These are phyloP conservation scores for Tokudaia muenninki DNA, from an alignment of 2,797 vertebrate genomes.

Conservation along the genomic window DNA sequence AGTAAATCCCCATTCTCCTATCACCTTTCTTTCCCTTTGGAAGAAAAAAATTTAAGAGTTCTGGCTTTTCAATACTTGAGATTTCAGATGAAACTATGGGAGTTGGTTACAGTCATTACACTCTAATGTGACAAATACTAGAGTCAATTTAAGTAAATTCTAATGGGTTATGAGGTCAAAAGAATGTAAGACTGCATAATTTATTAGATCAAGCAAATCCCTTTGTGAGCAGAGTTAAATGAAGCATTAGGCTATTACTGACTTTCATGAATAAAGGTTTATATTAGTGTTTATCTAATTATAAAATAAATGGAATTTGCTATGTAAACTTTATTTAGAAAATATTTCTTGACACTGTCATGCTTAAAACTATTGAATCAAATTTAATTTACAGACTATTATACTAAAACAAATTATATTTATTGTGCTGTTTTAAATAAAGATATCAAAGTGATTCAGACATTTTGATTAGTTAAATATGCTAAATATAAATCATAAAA, in stretches of 20 bases:
- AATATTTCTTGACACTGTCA: constrained; percentile 76
- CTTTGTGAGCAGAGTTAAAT: constrained; percentile 85
- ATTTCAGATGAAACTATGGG: constrained; percentile 71
- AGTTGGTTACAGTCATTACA: constrained; percentile 75
- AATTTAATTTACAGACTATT: constrained; percentile 70
- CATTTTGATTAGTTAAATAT: constrained; percentile 59
- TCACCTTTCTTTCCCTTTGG: constrained; percentile 47
- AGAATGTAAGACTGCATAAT: constrained; percentile 87
- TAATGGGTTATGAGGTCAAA: constrained; percentile 84
- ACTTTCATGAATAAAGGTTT: constrained; percentile 85
- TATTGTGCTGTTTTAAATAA: constrained; percentile 35
- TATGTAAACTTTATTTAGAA: constrained; percentile 85
- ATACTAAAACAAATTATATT: constrained; percentile 71
- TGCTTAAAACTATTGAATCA: constrained; percentile 77
- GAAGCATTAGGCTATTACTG: constrained; percentile 82
- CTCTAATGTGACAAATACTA: constrained; percentile 81
- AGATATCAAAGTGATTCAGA: constrained; percentile 41
- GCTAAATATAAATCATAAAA: constrained; percentile 42
- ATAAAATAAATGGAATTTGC: constrained; percentile 82
- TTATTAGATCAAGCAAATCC: constrained; percentile 87
- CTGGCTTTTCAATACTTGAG: constrained; percentile 62
- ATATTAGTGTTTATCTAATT: constrained; percentile 85
- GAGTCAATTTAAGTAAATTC: constrained; percentile 85
- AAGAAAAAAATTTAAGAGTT: constrained; percentile 78
- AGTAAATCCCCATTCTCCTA: constrained; percentile 69